Evolutionary conservation across 2,888 invertebrate genomes (phyloP).

Genomic region (Polia nebulosa): DNA sequence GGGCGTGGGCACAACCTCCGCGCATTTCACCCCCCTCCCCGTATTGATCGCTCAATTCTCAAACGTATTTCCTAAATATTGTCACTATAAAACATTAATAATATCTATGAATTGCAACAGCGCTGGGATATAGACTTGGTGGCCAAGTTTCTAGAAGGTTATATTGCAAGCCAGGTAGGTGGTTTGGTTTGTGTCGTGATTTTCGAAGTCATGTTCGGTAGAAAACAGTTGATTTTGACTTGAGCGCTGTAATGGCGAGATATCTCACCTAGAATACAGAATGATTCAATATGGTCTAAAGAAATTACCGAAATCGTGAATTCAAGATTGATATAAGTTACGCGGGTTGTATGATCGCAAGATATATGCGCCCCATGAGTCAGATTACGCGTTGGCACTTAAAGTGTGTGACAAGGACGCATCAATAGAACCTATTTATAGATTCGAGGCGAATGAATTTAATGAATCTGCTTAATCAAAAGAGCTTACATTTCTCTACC

Average conservation of each 20-base stretch:
- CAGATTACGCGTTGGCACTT: conserved; percentile 12
- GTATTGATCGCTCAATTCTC: conserved; percentile 88
- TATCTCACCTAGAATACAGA: neutral
- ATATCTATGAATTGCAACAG: conserved; percentile 40
- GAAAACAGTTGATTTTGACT: conserved; percentile 11
- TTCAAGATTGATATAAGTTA: neutral
- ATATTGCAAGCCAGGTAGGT: conserved; percentile 36
- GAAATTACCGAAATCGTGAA: neutral
- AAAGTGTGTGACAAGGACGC: conserved; percentile 31
- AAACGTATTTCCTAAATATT: conserved; percentile 85
- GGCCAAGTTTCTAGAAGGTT: neutral
- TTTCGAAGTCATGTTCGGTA: neutral
- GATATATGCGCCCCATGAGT: conserved; percentile 13
- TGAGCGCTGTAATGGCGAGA: conserved; percentile 15
- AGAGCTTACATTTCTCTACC: neutral
- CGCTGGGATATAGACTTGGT: conserved; percentile 20
- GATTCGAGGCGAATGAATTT: conserved; percentile 21
- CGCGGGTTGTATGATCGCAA: neutral
- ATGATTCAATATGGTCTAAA: no score
- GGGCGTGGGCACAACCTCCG: conserved; percentile 81
- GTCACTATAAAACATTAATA: conserved; percentile 72
- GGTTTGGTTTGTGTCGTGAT: conserved; percentile 3
- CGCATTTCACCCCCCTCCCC: conserved; percentile 80
- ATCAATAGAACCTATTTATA: conserved; percentile 44
- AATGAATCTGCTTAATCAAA: conserved; percentile 1